Conservation (phyloP, 2,888 invertebrate species). For the Phalangium opilio region DNA sequence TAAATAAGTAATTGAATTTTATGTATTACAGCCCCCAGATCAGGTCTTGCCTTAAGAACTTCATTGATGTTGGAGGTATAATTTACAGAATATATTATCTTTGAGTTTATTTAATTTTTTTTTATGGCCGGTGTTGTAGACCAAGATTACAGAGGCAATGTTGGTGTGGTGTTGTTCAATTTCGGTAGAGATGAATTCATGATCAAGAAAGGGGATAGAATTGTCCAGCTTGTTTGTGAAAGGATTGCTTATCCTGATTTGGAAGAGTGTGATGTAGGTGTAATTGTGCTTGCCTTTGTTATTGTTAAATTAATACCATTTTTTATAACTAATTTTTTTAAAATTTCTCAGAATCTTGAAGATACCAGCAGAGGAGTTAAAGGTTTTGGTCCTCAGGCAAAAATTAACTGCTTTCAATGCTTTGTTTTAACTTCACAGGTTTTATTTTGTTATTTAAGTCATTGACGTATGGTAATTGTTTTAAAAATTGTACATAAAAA, state of each 20-base stretch:
- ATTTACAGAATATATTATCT: not conserved
- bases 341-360: constrained; percentile 39
- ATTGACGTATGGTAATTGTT: too few relatives aligned
- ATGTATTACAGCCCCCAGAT: constrained; percentile 78
- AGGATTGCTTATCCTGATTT: constrained; percentile 70
- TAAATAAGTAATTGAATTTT: too few relatives aligned
- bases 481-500: too few relatives aligned
- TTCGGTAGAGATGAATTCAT: constrained; percentile 65
- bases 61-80: constrained; percentile 86
- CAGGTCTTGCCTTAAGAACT: constrained; percentile 89
- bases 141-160: constrained; percentile 82
- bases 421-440: too few relatives aligned
- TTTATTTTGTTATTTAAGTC: too few relatives aligned
- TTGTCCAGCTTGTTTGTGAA: constrained; percentile 95
- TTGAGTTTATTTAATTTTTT: constrained; percentile 1
- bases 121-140: constrained; percentile 79
- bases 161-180: constrained; percentile 91
- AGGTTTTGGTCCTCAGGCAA: constrained; percentile 21
- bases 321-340: too few relatives aligned
- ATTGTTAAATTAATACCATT: too few relatives aligned
- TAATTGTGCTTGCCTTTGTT: too few relatives aligned
- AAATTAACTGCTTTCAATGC: too few relatives aligned
- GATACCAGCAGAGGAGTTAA: constrained; percentile 36
- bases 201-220: constrained; percentile 36
- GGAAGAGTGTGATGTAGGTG: constrained; percentile 47